phyloP scores from a whole-genome alignment of 2,113 vertebrate species.

The Sceloporus undulatus region DNA sequence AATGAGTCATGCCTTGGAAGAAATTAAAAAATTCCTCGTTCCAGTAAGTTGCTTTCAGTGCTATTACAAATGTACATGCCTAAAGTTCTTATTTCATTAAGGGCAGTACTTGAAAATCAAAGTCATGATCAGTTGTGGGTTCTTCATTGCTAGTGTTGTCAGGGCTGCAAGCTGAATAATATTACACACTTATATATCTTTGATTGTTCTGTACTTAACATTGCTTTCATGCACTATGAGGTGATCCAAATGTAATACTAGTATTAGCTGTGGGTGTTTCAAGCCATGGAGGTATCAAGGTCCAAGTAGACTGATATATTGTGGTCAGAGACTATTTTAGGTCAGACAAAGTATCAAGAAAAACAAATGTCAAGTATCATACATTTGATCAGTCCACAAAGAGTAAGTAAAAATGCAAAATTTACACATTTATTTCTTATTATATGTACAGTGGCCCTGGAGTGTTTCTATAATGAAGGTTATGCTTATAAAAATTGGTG shows the following conservation, averaged over 20 bases:
- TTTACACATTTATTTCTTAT: background rate
- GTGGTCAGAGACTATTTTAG: too few relatives aligned
- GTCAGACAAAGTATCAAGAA: background rate
- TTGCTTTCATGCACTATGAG: background rate
- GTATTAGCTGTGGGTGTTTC: too few relatives aligned
- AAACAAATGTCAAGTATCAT: background rate
- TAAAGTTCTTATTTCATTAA: slow-evolving; percentile 41
- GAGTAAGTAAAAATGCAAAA: background rate
- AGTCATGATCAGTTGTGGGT: slow-evolving; percentile 23
- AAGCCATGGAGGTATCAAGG: too few relatives aligned
- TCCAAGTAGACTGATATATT: too few relatives aligned
- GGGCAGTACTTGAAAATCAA: slow-evolving; percentile 4
- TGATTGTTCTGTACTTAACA: background rate
- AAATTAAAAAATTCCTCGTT: slow-evolving; percentile 99
- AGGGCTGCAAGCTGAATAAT: slow-evolving; percentile 1
- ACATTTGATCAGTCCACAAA: background rate
- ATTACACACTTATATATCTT: slow-evolving; percentile 14
- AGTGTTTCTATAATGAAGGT: background rate
- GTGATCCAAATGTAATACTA: too few relatives aligned
- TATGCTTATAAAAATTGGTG: background rate
- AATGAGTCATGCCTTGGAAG: slow-evolving; percentile 98
- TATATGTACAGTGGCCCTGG: background rate
- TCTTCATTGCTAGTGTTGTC: background rate
- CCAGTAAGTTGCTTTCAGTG: slow-evolving; percentile 87
- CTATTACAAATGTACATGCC: slow-evolving; percentile 44